Conservation (phyloP, 2,797 vertebrate genomes). For the Propithecus deckenii region DNA sequence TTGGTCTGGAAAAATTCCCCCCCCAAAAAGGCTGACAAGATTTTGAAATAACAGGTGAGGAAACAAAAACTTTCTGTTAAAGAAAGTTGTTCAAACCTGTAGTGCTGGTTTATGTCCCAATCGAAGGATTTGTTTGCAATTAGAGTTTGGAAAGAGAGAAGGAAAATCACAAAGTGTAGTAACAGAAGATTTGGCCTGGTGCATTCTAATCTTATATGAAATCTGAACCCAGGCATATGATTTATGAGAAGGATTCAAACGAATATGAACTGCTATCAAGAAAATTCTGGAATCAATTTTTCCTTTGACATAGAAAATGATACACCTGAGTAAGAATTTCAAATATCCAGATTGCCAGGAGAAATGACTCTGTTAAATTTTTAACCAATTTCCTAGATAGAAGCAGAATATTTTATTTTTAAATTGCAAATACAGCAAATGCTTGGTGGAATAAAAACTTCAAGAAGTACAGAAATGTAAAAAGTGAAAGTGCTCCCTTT, state of each 20-base stretch:
- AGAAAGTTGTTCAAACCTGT: not conserved
- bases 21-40: not conserved
- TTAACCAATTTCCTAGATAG: not conserved
- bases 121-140: not conserved
- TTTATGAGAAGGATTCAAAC: not conserved
- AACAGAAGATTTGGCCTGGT: not conserved
- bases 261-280: not conserved
- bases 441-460: not conserved
- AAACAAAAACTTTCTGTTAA: not conserved
- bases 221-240: not conserved
- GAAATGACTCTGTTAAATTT: not conserved
- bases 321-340: slow-evolving; percentile 8
- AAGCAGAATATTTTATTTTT: slow-evolving; percentile 16
- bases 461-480: not conserved
- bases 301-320: not conserved
- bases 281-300: not conserved
- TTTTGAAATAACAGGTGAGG: not conserved
- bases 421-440: not conserved
- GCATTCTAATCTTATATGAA: not conserved
- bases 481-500: not conserved
- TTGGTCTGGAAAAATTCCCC: not conserved
- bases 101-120: not conserved
- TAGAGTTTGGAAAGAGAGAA: not conserved
- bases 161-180: not conserved
- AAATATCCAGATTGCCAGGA: not conserved